Base-by-base conservation (phyloP, 2,113 vertebrate species). In the Edolisoma coerulescens region DNA sequence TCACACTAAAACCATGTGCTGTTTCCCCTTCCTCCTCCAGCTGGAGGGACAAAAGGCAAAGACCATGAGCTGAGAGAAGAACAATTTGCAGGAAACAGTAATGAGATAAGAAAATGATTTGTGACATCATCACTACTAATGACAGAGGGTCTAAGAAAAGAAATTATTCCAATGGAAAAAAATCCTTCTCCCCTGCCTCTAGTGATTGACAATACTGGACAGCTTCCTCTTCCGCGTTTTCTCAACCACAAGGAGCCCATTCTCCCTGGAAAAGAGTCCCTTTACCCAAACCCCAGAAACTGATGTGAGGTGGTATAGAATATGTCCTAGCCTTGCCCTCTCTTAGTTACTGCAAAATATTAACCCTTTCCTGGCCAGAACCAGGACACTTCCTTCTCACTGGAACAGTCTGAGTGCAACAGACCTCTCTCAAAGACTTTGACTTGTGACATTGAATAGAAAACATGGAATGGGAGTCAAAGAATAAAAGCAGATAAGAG, bases 191-290 rank as follows among this genome's bases (percentile, higher is more conserved):
- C 3, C 5, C 35, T 18, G 7, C 11, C 15, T 6, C n/a, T 42
- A 30, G 3, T 21, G 63, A 21, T 2, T 2, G 1, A 19, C 10
- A 60, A 19, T 15, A 16, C 8, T 15, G 4, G 15, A 20, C 0
- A 0, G 18, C 8, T 45, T 33, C 15, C 10, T n/a, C 19, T 0
- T 0, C 17, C 27, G 11, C 6, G 3, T 28, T 69, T 78, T 30
- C 28, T n/a, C 1, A 2, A 13, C 1, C 9, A 59, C 26, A 44
- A 57, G 39, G 37, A 78, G 28, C 12, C 33, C 5, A 9, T 68
- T 27, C 12, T 22, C 22, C 18, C 26, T 22, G 47, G 21, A 27
- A 41, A 7, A 37, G 4, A 52, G 27, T 6, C 15, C 7, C 28
- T 78, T 78, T 61, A 5, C 42, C 27, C 3, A 24, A 10, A 1